Evolutionary conservation across 2,888 invertebrate species (phyloP), one percentile per base, ranked within the genome.

Genomic region (Brachypalpus laphriformis): DNA sequence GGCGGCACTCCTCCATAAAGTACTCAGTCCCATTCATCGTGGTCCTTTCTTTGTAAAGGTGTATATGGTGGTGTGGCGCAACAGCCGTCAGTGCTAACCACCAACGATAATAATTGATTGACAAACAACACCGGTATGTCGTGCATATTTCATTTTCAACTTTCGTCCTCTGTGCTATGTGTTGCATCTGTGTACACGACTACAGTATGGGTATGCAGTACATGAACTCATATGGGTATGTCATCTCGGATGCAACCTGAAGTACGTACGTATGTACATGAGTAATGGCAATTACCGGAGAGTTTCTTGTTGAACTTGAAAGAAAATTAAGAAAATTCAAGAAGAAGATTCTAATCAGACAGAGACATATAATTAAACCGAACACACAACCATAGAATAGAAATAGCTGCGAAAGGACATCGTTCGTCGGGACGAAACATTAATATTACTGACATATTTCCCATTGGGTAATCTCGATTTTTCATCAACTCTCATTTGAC

Each of bases 381-480:
- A 42, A 66, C 25, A 18, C 8, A n/a, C 5, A 14, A 5, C 37
- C 25, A 2, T 4, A 25, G 25, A 28, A 47, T 4, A 20, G 16
- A 47, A n/a, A n/a, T n/a, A n/a, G 47, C n/a, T 45, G 16, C 16
- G 5, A 56, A n/a, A 66, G 75, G 66, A 75, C 65, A 65, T 40
- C 16, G 71, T 37, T 37, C 54, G 57, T 28, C 37, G 45, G 65
- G 82, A 65, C 63, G 56, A 63, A 82, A 77, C 82, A 82, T 82
- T 82, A 82, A 82, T 82, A 82, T 82, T 61, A 66, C 71, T 77
- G 82, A 82, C 82, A 82, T 82, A 82, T 82, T 82, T 82, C 82
- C 82, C 82, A 77, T 78, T 82, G 77, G 82, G 82, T 82, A 77
- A 78, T 82, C 82, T 82, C 82, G 77, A 82, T 82, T 77, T 82